Evolutionary conservation across 1,140 invertebrate species (phyloP).

Genomic region (Conopomorpha cramerella): DNA sequence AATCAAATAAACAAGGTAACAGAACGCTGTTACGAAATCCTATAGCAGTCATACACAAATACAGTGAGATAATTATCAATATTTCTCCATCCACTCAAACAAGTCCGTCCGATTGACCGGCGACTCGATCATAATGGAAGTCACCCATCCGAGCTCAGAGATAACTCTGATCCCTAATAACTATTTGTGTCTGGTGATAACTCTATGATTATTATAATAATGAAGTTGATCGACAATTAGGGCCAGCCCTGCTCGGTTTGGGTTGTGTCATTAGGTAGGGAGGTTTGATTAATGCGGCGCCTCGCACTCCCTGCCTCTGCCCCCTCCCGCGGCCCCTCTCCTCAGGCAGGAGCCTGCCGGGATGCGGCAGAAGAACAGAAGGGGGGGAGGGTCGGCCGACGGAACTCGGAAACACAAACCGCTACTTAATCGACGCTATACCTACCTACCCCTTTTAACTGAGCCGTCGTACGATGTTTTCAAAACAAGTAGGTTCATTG

Average conservation of each 20-base stretch:
- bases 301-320: conserved; percentile 31
- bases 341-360: too few relatives aligned
- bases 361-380: too few relatives aligned
- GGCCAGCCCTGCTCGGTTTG: conserved; percentile 43
- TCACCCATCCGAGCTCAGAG: not conserved
- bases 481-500: too few relatives aligned
- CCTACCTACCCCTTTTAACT: conserved; percentile 54
- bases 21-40: too few relatives aligned
- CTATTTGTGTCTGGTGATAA: too few relatives aligned
- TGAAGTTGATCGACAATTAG: conserved; percentile 15
- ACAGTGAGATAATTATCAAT: too few relatives aligned
- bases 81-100: not conserved
- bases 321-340: conserved; percentile 8
- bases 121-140: not conserved
- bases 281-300: conserved; percentile 57
- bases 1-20: too few relatives aligned
- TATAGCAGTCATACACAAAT: too few relatives aligned
- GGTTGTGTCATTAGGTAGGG: conserved; percentile 55
- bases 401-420: conserved; percentile 49
- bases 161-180: not conserved
- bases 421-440: conserved; percentile 48
- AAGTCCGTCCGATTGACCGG: too few relatives aligned
- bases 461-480: conserved; percentile 10
- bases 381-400: too few relatives aligned
- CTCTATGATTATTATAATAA: not conserved